phyloP scores from a whole-genome alignment of 2,113 vertebrate species.

The Bolborhynchus lineola region DNA sequence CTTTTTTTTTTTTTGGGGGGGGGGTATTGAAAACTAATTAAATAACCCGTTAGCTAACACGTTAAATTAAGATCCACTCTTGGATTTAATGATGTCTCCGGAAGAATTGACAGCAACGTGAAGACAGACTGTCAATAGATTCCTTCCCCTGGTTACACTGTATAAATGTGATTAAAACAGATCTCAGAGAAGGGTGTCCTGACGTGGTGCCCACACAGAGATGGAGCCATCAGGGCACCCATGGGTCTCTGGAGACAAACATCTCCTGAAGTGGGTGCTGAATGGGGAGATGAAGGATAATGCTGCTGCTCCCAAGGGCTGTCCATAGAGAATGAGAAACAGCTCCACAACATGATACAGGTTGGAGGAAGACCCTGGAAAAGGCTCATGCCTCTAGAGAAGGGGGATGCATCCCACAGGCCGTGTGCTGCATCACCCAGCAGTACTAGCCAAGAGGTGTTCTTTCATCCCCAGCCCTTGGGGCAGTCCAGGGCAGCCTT shows the following conservation, averaged over 20 bases:
- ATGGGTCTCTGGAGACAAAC: neutral
- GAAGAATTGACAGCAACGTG: slow-evolving; percentile 70
- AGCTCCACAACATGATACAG: accelerated
- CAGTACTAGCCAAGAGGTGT: accelerated
- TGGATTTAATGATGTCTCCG: slow-evolving; percentile 70
- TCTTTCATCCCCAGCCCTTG: neutral
- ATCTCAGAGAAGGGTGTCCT: slow-evolving; percentile 24
- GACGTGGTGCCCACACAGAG: neutral
- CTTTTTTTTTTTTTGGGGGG: neutral
- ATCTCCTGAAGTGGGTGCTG: neutral
- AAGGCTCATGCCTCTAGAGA: neutral
- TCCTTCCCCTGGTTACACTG: slow-evolving; percentile 38
- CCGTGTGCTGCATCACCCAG: accelerated
- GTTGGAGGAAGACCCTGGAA: neutral
- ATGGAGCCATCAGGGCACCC: neutral
- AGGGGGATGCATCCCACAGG: neutral
- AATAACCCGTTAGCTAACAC: slow-evolving; percentile 61
- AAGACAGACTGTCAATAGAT: slow-evolving; percentile 67
- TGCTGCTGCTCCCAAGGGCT: neutral
- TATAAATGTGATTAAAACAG: slow-evolving; percentile 68
- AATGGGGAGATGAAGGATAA: neutral
- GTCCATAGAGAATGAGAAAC: neutral
- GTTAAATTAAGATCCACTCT: slow-evolving; percentile 71
- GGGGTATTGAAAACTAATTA: slow-evolving; percentile 65
- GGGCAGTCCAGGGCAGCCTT: neutral